A percentile compares a stretch with the other conserved stretches of the same genome.
Conservation (phyloP, 2,888 invertebrate genomes). For the Masnerella sp. region DNA sequence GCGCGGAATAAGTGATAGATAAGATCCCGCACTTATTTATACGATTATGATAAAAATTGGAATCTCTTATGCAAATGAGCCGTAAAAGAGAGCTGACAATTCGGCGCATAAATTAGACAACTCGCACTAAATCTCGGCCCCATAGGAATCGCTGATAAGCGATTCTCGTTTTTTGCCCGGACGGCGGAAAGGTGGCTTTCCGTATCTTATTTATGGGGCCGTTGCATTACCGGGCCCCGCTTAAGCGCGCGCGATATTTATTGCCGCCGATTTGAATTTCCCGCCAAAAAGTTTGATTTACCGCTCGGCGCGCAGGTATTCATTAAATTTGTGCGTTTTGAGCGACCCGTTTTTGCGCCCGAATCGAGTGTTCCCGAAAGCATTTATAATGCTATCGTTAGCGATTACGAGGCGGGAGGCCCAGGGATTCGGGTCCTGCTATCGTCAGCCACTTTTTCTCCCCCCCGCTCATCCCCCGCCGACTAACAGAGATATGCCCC, state of each 20-base stretch:
- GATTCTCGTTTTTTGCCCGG: neutral
- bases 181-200: constrained; percentile 11
- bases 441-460: constrained; percentile 46
- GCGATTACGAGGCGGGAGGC: constrained; percentile 56
- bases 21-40: constrained; percentile 27
- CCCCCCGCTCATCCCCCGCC: neutral
- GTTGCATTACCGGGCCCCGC: constrained; percentile 16
- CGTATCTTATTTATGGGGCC: constrained; percentile 44
- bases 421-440: constrained; percentile 48
- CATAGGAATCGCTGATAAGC: constrained; percentile 38
- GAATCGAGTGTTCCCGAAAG: constrained; percentile 50
- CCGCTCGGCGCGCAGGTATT: constrained; percentile 31
- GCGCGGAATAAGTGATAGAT: constrained; percentile 44
- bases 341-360: constrained; percentile 28
- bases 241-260: neutral
- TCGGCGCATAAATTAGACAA: constrained; percentile 55
- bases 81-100: constrained; percentile 45
- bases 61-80: constrained; percentile 51
- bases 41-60: constrained; percentile 51
- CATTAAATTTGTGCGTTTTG: constrained; percentile 47
- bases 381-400: constrained; percentile 52
- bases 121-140: constrained; percentile 44
- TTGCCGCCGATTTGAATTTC: constrained; percentile 14
- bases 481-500: neutral
- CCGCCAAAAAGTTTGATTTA: constrained; percentile 44